Base-by-base conservation (phyloP, 2,888 invertebrate species). In the Tipula lateralis region DNA sequence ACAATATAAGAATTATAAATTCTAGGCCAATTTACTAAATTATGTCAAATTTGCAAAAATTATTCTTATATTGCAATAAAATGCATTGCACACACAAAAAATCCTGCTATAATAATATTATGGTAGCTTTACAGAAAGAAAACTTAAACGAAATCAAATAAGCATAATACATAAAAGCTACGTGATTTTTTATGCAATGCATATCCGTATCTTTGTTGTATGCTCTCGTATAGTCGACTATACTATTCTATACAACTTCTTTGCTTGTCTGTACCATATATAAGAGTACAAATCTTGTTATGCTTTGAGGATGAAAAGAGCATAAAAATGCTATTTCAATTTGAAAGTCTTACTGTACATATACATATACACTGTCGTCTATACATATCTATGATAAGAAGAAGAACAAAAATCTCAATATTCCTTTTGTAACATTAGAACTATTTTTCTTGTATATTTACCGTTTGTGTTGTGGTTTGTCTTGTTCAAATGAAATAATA, bases 11-110 rank as follows among this genome's bases (percentile, higher is more conserved):
- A 19, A 50, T 50, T 50, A 19, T 6, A 19, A 50, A 50, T 50
- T 50, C 50, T 66, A 66, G 66, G 66, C 66, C 66, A 66, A 66
- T 66, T 66, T 66, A 66, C 66, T 66, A 24, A 66, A 66, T 66
- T 66, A 66, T 66, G 66, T 9, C 66, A 66, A 66, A 66, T 66
- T 66, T 24, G 66, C 66, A 66, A 66, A 32, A 66, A 24, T 66
- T 24, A 19, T 24, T 9, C 24, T 66, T 66, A 24, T 66, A 66
- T 66, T 66, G 66, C 66, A 66, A 66, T 66, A 66, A 66, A 66
- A 66, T 66, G 66, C 24, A 66, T 66, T 19, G 3, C 66, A 66
- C 24, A 66, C 66, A 66, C 19, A 66, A 66, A 66, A 66, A 39
- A 39, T 1, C 32, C 7, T 66, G 66, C 66, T 66, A 66, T 66